These are phyloP conservation scores for Plusia festucae DNA, from an alignment of 2,888 invertebrate genomes.

Conservation along the genomic window DNA sequence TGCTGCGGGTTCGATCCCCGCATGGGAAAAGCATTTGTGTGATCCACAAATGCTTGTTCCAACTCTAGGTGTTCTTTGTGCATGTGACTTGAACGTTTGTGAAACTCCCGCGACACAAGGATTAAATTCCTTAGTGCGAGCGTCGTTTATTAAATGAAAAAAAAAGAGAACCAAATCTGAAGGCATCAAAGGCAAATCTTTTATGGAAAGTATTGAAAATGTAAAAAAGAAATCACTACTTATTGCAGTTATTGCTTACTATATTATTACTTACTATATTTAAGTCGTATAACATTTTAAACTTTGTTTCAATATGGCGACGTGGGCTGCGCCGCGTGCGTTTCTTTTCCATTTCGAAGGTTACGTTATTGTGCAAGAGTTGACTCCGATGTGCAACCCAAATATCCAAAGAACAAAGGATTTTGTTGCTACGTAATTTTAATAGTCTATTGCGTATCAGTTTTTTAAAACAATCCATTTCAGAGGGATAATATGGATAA, in stretches of 20 bases:
- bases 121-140: too few species aligned
- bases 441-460: constrained; percentile 21
- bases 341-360: constrained; percentile 85
- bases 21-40: too few species aligned
- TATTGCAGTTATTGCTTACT: too few species aligned
- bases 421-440: constrained; percentile 58
- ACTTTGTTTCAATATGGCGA: constrained; percentile 60
- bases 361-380: constrained; percentile 78
- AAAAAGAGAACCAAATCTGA: too few species aligned
- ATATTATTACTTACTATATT: too few species aligned
- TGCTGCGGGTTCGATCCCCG: too few species aligned
- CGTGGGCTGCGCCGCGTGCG: constrained; percentile 73
- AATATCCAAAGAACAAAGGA: constrained; percentile 76
- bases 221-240: not conserved
- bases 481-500: not conserved
- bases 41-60: too few species aligned
- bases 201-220: not conserved
- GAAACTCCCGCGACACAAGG: too few species aligned
- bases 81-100: too few species aligned
- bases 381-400: constrained; percentile 73
- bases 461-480: not conserved
- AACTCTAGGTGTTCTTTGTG: too few species aligned
- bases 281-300: constrained; percentile 30
- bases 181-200: not conserved
- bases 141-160: too few species aligned